Conservation (phyloP, 2,888 invertebrate genomes). For the Zonitis immaculata region DNA sequence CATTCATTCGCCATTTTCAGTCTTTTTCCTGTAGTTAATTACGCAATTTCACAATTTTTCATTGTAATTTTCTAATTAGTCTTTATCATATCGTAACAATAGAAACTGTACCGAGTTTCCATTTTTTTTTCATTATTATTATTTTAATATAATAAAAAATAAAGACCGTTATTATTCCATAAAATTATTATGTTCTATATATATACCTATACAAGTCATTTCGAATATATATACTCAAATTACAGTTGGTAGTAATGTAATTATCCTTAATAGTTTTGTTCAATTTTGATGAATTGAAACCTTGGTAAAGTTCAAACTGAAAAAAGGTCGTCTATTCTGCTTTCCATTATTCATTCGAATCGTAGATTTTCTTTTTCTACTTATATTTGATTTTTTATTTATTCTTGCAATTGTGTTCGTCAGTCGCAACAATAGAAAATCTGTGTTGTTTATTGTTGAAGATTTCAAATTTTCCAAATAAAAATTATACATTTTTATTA, state of each 20-base stretch:
- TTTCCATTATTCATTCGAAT: neutral
- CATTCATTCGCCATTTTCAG: neutral
- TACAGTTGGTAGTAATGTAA: neutral
- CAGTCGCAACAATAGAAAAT: no score
- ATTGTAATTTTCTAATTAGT: neutral
- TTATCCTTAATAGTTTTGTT: neutral
- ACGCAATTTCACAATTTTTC: neutral
- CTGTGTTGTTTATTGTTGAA: no score
- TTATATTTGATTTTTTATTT: neutral
- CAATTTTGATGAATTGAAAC: neutral
- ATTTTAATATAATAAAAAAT: no score
- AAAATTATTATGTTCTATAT: neutral
- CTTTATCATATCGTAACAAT: neutral
- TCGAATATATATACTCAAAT: no score
- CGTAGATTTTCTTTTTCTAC: neutral
- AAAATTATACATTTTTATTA: no score
- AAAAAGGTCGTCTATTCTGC: neutral
- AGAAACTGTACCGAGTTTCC: no score
- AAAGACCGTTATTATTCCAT: neutral
- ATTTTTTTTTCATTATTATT: no score
- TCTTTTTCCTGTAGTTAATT: neutral
- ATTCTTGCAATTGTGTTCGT: neutral
- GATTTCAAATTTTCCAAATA: no score
- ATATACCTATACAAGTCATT: no score
- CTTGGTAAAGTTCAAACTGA: neutral